phyloP scores from a whole-genome alignment of 2,797 vertebrate species.

The Urocyon cinereoargenteus region DNA sequence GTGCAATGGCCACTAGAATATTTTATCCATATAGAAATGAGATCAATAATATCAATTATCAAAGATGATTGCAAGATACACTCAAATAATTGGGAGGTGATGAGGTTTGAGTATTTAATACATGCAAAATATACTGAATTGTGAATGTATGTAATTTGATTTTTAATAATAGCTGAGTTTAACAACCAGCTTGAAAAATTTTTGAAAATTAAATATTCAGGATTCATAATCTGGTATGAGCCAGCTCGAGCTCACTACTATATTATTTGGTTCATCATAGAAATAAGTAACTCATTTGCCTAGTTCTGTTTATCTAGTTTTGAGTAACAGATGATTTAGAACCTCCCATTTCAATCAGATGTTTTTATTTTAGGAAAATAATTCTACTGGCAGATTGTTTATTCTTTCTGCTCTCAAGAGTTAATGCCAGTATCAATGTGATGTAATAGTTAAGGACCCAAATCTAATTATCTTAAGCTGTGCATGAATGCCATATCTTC shows the following conservation, averaged over 20 bases:
- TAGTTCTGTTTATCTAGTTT: constrained; percentile 43
- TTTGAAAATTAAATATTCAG: background rate
- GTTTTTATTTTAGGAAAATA: background rate
- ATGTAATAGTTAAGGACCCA: background rate
- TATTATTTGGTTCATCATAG: background rate
- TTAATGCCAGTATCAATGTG: background rate
- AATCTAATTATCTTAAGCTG: background rate
- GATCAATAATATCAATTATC: background rate
- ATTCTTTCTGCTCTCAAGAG: background rate
- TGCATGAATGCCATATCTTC: background rate
- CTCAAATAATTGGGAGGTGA: constrained; percentile 53
- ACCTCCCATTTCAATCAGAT: constrained; percentile 51
- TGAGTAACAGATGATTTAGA: constrained; percentile 33
- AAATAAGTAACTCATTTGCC: constrained; percentile 48
- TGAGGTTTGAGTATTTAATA: background rate
- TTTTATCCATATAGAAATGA: background rate
- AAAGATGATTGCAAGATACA: background rate
- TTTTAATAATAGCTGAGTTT: background rate
- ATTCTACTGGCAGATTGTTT: background rate
- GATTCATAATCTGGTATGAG: background rate
- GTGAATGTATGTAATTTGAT: background rate
- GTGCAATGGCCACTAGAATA: background rate
- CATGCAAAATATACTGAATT: background rate
- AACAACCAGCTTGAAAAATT: background rate
- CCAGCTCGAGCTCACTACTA: background rate